These are phyloP conservation scores for Neopipo cinnamomea DNA, from an alignment of 2,113 vertebrate genomes.

Conservation along the genomic window DNA sequence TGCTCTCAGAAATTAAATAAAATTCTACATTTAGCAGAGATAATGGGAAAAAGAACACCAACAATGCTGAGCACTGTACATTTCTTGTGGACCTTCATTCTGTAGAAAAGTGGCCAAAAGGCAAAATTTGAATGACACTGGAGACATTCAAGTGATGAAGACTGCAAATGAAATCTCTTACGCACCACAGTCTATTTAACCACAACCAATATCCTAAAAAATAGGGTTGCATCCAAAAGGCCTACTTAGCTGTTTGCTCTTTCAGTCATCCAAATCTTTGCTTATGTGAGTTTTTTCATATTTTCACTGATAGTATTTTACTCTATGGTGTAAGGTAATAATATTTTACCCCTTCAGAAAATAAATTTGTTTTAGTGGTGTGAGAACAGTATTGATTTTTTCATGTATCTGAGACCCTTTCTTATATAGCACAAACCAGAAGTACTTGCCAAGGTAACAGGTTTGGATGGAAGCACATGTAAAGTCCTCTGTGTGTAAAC, in stretches of 20 bases:
- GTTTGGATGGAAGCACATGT: neutral
- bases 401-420: neutral
- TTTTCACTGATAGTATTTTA: neutral
- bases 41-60: neutral
- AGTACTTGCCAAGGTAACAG: neutral
- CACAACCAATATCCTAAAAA: neutral
- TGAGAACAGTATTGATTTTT: neutral
- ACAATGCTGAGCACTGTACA: neutral
- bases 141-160: neutral
- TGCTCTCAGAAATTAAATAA: conserved; percentile 8
- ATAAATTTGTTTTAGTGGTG: neutral
- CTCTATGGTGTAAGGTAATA: neutral
- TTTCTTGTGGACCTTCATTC: neutral
- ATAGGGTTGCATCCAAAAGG: neutral
- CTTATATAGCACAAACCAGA: neutral
- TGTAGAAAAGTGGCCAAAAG: neutral
- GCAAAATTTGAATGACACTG: neutral
- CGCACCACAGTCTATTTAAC: neutral
- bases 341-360: neutral
- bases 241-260: neutral
- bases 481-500: neutral
- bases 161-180: neutral
- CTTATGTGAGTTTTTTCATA: neutral
- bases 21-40: neutral
- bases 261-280: neutral